These are phyloP conservation scores for Hemitrygon akajei DNA, from an alignment of 2,797 vertebrate genomes.

Conservation along the genomic window DNA sequence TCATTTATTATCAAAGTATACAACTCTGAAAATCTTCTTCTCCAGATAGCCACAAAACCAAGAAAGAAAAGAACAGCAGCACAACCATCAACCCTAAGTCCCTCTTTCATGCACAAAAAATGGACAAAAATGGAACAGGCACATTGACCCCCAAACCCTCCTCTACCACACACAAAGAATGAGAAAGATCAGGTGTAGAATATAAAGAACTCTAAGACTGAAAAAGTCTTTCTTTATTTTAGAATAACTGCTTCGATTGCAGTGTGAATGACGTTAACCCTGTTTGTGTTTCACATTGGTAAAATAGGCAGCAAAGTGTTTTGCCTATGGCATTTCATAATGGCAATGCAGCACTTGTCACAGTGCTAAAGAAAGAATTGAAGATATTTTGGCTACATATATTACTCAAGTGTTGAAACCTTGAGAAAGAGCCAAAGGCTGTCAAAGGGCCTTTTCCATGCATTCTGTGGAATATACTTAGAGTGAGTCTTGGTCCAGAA, in stretches of 20 bases:
- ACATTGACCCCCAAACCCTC: too few relatives aligned
- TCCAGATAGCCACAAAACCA: too few relatives aligned
- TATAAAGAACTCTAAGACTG: not conserved
- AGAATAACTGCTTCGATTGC: not conserved
- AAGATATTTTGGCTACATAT: not conserved
- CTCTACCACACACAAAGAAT: too few relatives aligned
- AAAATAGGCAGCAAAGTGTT: not conserved
- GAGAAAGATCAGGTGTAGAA: not conserved
- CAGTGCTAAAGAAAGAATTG: not conserved
- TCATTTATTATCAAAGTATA: too few relatives aligned
- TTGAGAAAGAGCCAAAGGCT: not conserved
- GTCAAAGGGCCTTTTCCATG: not conserved
- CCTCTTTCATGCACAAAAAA: too few relatives aligned
- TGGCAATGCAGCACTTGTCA: not conserved
- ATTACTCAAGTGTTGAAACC: not conserved
- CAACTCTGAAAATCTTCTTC: too few relatives aligned
- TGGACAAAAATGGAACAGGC: too few relatives aligned
- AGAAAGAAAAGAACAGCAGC: too few relatives aligned
- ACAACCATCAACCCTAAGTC: too few relatives aligned
- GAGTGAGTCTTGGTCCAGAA: not conserved
- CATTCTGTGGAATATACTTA: not conserved
- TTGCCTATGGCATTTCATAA: not conserved
- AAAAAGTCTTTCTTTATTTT: not conserved
- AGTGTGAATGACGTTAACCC: not conserved
- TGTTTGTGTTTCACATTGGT: too few relatives aligned